A percentile compares a stretch with the other conserved stretches of the same genome.
phyloP scores from a whole-genome alignment of 2,113 vertebrate genomes.

The Gobio gobio region DNA sequence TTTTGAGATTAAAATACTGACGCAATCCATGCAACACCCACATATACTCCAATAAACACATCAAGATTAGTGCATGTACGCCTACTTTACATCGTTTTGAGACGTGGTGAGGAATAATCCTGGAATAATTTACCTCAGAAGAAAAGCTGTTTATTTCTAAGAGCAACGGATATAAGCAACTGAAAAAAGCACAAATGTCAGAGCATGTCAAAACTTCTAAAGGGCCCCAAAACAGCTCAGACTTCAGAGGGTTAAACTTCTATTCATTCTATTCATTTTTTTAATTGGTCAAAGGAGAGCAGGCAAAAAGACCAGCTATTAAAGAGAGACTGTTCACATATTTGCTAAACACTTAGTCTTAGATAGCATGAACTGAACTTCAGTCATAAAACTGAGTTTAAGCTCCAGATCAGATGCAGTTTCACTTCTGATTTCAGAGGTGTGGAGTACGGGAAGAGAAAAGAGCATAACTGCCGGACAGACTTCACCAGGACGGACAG shows the following conservation, averaged over 20 bases:
- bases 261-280: background rate
- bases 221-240: no score
- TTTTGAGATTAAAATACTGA: no score
- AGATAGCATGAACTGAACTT: background rate
- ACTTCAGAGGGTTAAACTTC: background rate
- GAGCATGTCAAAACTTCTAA: no score
- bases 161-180: no score
- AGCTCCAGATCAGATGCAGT: background rate
- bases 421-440: background rate
- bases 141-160: no score
- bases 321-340: background rate
- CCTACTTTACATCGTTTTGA: no score
- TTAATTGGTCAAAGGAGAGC: slow-evolving; percentile 4
- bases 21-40: no score
- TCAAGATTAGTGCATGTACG: no score
- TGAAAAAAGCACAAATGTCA: no score
- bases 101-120: no score
- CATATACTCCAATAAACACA: no score
- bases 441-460: background rate
- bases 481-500: slow-evolving; percentile 15
- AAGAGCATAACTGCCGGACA: slow-evolving; percentile 2
- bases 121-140: no score
- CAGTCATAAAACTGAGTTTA: background rate
- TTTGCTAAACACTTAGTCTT: background rate
- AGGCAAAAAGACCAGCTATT: slow-evolving; percentile 9